Evolutionary conservation across 1,140 invertebrate species (phyloP).

Genomic region (Zaprionus kolodkinae): DNA sequence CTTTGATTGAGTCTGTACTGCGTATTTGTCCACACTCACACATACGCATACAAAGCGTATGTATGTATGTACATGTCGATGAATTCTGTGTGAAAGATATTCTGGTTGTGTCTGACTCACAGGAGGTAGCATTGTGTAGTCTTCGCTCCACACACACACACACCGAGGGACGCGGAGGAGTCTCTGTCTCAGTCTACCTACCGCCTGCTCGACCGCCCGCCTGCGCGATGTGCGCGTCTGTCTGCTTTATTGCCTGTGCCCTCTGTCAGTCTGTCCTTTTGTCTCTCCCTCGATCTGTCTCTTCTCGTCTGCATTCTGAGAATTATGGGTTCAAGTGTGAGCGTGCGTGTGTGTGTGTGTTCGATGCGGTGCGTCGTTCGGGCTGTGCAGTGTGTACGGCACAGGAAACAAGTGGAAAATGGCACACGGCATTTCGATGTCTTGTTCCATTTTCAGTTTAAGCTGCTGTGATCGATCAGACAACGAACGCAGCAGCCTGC

Average conservation of each 20-base stretch:
- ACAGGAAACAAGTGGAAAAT: constrained; percentile 57
- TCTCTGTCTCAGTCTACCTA: constrained; percentile 2
- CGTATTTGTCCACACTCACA: constrained; percentile 1
- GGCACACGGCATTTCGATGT: constrained; percentile 47
- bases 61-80: constrained; percentile 9
- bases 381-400: background rate
- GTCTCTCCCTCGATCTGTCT: constrained; percentile 7
- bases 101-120: constrained; percentile 36
- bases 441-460: constrained; percentile 56
- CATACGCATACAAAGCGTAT: background rate
- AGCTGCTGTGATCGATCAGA: constrained; percentile 66
- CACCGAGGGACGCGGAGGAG: background rate
- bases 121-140: constrained; percentile 30
- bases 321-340: constrained; percentile 63
- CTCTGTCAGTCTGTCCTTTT: constrained; percentile 1
- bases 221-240: constrained; percentile 4
- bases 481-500: constrained; percentile 11
- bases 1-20: constrained; percentile 60
- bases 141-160: background rate
- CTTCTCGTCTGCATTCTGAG: constrained; percentile 43
- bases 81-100: constrained; percentile 31
- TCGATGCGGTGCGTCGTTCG: background rate
- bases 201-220: background rate
- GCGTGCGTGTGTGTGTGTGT: background rate
- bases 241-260: constrained; percentile 36